Conservation (phyloP, 1,140 invertebrate genomes). For the Coboldia fuscipes region DNA sequence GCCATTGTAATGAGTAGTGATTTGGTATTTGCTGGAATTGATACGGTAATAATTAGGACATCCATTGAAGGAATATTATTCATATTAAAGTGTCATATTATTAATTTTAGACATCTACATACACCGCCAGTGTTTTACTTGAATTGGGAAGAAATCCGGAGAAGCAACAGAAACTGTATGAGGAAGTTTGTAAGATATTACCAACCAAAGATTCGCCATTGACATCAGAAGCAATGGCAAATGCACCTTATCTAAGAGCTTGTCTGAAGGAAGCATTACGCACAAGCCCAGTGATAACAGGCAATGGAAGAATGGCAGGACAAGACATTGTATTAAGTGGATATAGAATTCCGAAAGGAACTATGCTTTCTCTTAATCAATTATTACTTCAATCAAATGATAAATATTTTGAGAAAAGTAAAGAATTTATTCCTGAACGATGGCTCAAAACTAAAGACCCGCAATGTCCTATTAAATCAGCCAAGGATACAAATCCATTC, state of each 20-base stretch:
- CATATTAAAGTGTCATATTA: no score
- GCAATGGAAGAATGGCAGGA: constrained; percentile 23
- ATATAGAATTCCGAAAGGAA: constrained; percentile 34
- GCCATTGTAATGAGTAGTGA: constrained; percentile 44
- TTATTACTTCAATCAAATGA: constrained; percentile 22
- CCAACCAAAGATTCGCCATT: constrained; percentile 23
- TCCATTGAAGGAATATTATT: no score
- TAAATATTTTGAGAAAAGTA: constrained; percentile 24
- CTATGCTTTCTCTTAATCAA: no score
- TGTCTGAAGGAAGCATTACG: constrained; percentile 40
- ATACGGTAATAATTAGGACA: no score
- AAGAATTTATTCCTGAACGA: constrained; percentile 23
- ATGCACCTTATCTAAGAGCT: constrained; percentile 35
- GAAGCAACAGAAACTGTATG: constrained; percentile 38
- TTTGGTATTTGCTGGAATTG: constrained; percentile 50
- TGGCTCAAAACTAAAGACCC: background rate
- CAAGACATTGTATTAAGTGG: constrained; percentile 30
- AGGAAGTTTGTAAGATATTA: constrained; percentile 32
- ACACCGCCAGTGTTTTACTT: background rate
- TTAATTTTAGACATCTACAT: constrained; percentile 9
- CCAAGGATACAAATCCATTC: constrained; percentile 28
- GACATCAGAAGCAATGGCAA: constrained; percentile 26
- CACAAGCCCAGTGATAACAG: constrained; percentile 26
- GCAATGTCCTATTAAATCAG: constrained; percentile 14
- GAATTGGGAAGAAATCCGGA: constrained; percentile 22